A percentile compares a stretch with the other conserved stretches of the same genome.
phyloP scores from a whole-genome alignment of 2,888 invertebrate genomes.

The Aleiodes alternator region DNA sequence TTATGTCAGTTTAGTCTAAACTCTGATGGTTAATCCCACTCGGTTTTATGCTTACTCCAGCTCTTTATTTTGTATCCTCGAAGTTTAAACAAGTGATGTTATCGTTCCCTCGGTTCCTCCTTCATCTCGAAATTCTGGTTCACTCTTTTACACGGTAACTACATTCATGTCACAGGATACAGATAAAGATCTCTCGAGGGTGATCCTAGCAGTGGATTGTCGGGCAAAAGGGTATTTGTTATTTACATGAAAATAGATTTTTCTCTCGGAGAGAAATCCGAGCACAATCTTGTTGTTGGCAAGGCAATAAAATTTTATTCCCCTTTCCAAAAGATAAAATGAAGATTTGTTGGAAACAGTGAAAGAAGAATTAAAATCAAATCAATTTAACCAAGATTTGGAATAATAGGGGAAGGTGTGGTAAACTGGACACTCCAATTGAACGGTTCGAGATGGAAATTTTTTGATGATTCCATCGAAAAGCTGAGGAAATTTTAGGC shows the following conservation, averaged over 20 bases:
- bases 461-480: too few relatives aligned
- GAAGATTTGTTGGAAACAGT: background rate
- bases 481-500: too few relatives aligned
- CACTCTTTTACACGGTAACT: background rate
- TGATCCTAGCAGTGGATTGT: constrained; percentile 21
- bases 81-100: constrained; percentile 64
- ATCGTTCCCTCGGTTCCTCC: constrained; percentile 48
- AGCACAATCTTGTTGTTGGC: too few relatives aligned
- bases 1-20: too few relatives aligned
- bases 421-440: too few relatives aligned
- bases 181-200: constrained; percentile 37
- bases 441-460: too few relatives aligned
- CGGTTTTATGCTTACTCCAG: constrained; percentile 14
- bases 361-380: constrained; percentile 10
- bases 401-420: too few relatives aligned
- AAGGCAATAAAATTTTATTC: too few relatives aligned
- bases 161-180: constrained; percentile 7
- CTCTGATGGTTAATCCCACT: constrained; percentile 14
- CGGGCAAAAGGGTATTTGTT: background rate
- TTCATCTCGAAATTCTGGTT: background rate
- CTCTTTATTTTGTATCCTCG: constrained; percentile 59
- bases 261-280: background rate
- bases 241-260: constrained; percentile 16
- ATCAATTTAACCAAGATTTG: background rate
- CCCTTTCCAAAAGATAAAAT: too few relatives aligned